These are phyloP conservation scores for Murina feae DNA, from an alignment of 2,113 vertebrate species.

Conservation along the genomic window DNA sequence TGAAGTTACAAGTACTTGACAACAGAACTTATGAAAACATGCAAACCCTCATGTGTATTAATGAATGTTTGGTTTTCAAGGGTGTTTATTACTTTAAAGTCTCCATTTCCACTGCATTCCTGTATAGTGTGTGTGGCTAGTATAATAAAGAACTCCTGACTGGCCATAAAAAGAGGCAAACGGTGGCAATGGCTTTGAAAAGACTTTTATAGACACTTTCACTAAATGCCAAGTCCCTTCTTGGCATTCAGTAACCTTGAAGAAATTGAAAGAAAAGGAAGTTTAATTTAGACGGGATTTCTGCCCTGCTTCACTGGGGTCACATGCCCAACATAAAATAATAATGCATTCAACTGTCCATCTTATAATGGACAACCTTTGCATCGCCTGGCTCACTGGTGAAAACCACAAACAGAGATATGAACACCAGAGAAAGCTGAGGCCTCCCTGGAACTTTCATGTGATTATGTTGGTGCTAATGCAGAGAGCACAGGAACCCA, in stretches of 20 bases:
- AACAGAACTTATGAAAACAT: neutral
- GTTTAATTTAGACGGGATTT: constrained; percentile 79
- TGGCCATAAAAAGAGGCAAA: constrained; percentile 50
- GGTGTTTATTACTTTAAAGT: constrained; percentile 22
- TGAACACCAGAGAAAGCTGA: constrained; percentile 71
- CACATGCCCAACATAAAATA: constrained; percentile 80
- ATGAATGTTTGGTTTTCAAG: constrained; percentile 21
- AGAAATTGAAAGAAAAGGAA: constrained; percentile 73
- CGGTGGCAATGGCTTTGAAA: constrained; percentile 41
- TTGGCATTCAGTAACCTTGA: constrained; percentile 78
- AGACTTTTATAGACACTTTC: constrained; percentile 48
- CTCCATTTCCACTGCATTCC: neutral
- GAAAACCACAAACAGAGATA: constrained; percentile 67
- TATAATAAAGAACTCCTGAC: constrained; percentile 26
- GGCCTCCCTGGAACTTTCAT: constrained; percentile 74
- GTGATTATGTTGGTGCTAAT: constrained; percentile 81
- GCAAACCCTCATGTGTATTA: neutral
- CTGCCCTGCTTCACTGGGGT: constrained; percentile 77
- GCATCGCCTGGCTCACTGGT: constrained; percentile 65
- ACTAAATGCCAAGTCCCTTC: neutral
- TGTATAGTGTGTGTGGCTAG: neutral
- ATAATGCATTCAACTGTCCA: constrained; percentile 79
- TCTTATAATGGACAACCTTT: constrained; percentile 79
- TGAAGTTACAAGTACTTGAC: neutral
- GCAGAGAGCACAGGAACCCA: constrained; percentile 64